Evolutionary conservation across 2,113 vertebrate species (phyloP).

Genomic region (Aphyosemion australe): DNA sequence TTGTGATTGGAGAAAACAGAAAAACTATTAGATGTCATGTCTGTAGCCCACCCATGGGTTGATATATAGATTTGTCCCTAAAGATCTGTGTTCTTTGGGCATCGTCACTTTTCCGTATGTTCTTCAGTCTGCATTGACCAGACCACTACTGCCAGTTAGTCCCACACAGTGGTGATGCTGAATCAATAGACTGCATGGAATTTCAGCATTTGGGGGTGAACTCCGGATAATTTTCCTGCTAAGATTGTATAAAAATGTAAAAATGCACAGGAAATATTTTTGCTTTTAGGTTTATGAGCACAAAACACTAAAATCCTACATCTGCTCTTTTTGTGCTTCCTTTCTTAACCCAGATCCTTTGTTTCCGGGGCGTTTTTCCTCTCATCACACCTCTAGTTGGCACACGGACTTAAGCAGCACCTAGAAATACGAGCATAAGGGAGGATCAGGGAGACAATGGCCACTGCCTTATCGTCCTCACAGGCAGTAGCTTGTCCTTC

Average conservation of each 20-base stretch:
- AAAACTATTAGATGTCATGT: too few relatives aligned
- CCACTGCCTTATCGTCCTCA: conserved; percentile 55
- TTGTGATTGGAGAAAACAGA: too few relatives aligned
- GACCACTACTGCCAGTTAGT: conserved; percentile 46
- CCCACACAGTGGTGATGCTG: conserved; percentile 13
- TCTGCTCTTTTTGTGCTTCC: background rate
- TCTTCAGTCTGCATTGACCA: conserved; percentile 57
- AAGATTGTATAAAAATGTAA: background rate
- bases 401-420: too few relatives aligned
- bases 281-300: background rate
- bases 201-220: background rate
- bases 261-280: background rate
- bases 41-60: background rate
- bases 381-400: conserved; percentile 24
- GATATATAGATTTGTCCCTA: conserved; percentile 39
- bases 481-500: conserved; percentile 41
- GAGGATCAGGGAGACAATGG: conserved; percentile 56
- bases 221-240: too few relatives aligned
- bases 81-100: conserved; percentile 36
- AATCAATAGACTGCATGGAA: conserved; percentile 50
- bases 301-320: background rate
- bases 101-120: conserved; percentile 53
- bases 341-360: conserved; percentile 45
- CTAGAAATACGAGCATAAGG: conserved; percentile 29
- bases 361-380: conserved; percentile 9